Conservation (phyloP, 2,113 vertebrate genomes). For the Myotis lucifugus region DNA sequence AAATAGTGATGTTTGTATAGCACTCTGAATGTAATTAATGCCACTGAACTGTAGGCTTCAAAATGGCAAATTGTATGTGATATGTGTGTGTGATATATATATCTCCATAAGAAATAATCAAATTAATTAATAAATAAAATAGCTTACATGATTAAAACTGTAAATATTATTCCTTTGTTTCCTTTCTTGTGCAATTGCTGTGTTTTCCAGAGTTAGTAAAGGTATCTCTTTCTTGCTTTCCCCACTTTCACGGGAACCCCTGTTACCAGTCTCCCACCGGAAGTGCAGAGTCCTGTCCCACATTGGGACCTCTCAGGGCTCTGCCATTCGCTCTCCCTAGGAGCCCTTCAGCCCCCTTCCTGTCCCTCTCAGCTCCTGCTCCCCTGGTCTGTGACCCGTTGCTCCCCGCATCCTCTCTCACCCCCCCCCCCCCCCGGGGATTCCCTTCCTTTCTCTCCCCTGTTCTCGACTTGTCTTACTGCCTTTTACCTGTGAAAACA, state of each 20-base stretch:
- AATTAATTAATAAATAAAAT: not conserved
- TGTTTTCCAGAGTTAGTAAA: not conserved
- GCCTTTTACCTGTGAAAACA: not conserved
- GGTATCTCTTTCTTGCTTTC: not conserved
- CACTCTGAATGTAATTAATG: not conserved
- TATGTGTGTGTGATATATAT: no score
- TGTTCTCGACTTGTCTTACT: no score
- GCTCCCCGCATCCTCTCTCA: no score
- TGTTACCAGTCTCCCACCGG: not conserved
- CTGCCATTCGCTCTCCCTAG: rapidly evolving
- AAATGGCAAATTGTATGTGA: not conserved
- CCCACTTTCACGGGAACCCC: no score
- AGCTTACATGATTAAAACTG: not conserved
- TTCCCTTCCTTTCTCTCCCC: no score
- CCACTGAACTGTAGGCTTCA: not conserved
- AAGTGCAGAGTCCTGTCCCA: not conserved
- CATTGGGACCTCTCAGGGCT: rapidly evolving
- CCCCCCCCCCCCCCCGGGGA: no score
- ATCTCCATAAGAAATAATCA: not conserved
- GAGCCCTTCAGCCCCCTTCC: not conserved
- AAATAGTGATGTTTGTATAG: not conserved
- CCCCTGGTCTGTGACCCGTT: no score
- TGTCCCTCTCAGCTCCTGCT: not conserved
- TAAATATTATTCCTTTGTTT: not conserved
- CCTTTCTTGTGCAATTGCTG: not conserved